A percentile compares a stretch with the other conserved stretches of the same genome.
These are phyloP conservation scores for Epizoanthus fatuus DNA, from an alignment of 92 coral and sea anemone species.

Conservation along the genomic window DNA sequence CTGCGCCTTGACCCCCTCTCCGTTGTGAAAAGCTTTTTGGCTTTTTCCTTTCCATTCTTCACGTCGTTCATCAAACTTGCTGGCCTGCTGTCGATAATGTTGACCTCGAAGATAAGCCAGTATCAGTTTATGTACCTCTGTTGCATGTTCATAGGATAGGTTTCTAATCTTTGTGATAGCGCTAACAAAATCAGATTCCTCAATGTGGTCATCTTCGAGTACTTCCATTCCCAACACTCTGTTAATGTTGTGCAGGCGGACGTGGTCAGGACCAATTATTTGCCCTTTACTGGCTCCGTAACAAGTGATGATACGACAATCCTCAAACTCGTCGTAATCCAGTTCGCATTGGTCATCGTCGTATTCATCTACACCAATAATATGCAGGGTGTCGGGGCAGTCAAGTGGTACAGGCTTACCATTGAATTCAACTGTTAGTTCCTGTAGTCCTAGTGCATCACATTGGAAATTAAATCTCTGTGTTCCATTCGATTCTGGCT, in stretches of 20 bases:
- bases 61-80: constrained; percentile 21
- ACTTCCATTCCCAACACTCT: constrained; percentile 34
- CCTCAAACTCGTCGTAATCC: background rate
- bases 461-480: background rate
- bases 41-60: too few relatives aligned
- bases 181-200: background rate
- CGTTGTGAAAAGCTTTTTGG: background rate
- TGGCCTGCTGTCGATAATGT: constrained; percentile 57
- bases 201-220: background rate
- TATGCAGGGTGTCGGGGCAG: background rate
- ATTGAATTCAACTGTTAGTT: background rate
- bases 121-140: background rate
- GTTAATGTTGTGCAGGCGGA: constrained; percentile 50
- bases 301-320: background rate
- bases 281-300: background rate
- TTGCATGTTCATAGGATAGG: background rate
- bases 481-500: background rate
- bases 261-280: constrained; percentile 47
- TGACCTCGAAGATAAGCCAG: too few relatives aligned
- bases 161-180: constrained; percentile 6
- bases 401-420: background rate
- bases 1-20: background rate
- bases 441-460: background rate
- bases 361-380: constrained; percentile 31
- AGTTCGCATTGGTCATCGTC: constrained; percentile 2